Conservation (phyloP, 2,888 invertebrate genomes). For the Lissonota sp. region DNA sequence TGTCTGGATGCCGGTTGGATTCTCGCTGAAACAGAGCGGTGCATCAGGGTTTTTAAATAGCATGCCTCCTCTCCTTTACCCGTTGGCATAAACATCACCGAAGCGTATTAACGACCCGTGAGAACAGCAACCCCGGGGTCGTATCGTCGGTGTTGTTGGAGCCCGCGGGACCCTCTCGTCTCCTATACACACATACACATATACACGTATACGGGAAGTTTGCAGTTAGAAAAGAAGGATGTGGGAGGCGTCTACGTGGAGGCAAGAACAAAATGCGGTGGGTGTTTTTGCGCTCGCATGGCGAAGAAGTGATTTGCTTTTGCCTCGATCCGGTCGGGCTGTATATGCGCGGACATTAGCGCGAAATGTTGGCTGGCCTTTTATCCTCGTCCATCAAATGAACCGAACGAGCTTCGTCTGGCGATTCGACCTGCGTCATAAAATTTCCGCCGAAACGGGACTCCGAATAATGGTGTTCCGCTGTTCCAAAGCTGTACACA, state of each 20-base stretch:
- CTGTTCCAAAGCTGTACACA: background rate
- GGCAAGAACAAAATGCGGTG: slow-evolving; percentile 10
- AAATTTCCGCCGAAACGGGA: slow-evolving; percentile 5
- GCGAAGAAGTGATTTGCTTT: slow-evolving; percentile 51
- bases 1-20: background rate
- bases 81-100: slow-evolving; percentile 71
- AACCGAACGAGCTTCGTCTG: slow-evolving; percentile 38
- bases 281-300: slow-evolving; percentile 37
- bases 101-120: slow-evolving; percentile 75
- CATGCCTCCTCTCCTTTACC: slow-evolving; percentile 47
- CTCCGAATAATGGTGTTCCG: background rate
- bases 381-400: slow-evolving; percentile 40
- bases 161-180: slow-evolving; percentile 53
- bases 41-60: slow-evolving; percentile 71
- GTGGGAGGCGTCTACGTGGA: slow-evolving; percentile 39
- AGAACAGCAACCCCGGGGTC: slow-evolving; percentile 73
- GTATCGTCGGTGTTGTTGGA: slow-evolving; percentile 69
- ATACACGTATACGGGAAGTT: slow-evolving; percentile 69
- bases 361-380: slow-evolving; percentile 29
- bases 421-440: slow-evolving; percentile 10
- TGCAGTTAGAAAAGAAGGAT: slow-evolving; percentile 68
- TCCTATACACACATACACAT: background rate
- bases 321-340: slow-evolving; percentile 30
- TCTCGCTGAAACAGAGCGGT: slow-evolving; percentile 33
- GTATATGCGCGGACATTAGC: slow-evolving; percentile 27